phyloP scores from a whole-genome alignment of 2,113 vertebrate species.

The Brachyistius frenatus region DNA sequence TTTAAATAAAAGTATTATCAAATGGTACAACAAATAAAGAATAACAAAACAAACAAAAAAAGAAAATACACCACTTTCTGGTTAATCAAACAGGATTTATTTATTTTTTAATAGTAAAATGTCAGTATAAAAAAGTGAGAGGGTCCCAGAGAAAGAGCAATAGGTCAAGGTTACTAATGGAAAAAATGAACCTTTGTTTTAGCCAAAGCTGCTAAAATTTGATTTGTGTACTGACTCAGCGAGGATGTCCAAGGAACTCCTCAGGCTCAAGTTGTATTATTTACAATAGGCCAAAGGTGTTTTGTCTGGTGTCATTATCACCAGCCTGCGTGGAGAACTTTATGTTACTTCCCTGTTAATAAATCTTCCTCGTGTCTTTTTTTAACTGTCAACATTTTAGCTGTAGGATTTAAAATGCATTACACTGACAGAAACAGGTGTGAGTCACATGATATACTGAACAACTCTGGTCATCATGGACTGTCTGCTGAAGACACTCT shows the following conservation, averaged over 20 bases:
- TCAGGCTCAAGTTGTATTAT: neutral
- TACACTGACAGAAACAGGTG: neutral
- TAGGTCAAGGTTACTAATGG: too few species aligned
- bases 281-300: neutral
- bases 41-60: too few species aligned
- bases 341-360: constrained; percentile 3
- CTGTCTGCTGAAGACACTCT: neutral
- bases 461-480: neutral
- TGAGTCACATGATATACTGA: neutral
- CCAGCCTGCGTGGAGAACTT: neutral
- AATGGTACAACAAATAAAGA: too few species aligned
- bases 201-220: neutral
- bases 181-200: neutral
- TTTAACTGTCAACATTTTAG: neutral
- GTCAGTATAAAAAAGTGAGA: too few species aligned
- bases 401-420: neutral
- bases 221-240: neutral
- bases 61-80: too few species aligned
- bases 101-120: too few species aligned
- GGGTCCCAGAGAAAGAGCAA: too few species aligned
- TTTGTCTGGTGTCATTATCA: neutral
- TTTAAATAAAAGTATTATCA: too few species aligned
- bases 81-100: too few species aligned
- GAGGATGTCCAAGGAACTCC: too few species aligned
- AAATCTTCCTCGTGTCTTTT: constrained; percentile 1